These are phyloP conservation scores for Pachypsylla venusta DNA, from an alignment of 1,140 invertebrate genomes.

Conservation along the genomic window DNA sequence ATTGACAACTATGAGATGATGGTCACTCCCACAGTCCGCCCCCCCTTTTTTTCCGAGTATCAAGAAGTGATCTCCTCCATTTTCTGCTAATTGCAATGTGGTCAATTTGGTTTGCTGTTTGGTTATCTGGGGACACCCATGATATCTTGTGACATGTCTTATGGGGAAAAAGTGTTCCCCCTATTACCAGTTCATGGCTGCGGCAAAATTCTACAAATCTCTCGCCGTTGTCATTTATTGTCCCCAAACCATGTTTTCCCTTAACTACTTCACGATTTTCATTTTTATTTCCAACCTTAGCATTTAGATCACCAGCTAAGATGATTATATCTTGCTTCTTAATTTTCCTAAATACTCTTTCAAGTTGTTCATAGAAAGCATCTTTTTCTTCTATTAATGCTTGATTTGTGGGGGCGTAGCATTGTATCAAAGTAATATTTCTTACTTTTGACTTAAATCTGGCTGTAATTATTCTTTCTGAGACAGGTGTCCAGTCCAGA, in stretches of 20 bases:
- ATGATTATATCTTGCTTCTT: conserved; percentile 16
- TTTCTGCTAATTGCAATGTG: conserved; percentile 4
- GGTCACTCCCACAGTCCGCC: conserved; percentile 1
- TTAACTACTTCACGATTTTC: no score
- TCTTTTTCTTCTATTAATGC: conserved; percentile 4
- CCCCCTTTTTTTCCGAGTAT: not conserved
- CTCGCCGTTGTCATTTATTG: conserved; percentile 14
- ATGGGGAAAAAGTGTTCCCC: no score
- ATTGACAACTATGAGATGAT: conserved; percentile 7
- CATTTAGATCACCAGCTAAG: conserved; percentile 15
- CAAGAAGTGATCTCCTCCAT: conserved; percentile 2
- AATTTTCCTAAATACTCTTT: not conserved
- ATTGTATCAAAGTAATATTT: conserved; percentile 10
- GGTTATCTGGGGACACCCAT: not conserved
- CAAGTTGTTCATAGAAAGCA: conserved; percentile 3
- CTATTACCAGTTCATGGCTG: no score
- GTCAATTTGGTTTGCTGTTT: not conserved
- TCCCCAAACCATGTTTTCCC: conserved; percentile 13
- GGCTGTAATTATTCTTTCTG: conserved; percentile 14
- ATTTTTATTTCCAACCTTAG: no score
- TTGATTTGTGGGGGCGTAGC: conserved; percentile 13
- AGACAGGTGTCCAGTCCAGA: conserved; percentile 12
- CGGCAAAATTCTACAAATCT: conserved; percentile 7
- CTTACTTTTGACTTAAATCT: conserved; percentile 15
- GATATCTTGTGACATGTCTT: no score